phyloP scores from a whole-genome alignment of 2,888 invertebrate genomes.

The Podotricha telesiphe region DNA sequence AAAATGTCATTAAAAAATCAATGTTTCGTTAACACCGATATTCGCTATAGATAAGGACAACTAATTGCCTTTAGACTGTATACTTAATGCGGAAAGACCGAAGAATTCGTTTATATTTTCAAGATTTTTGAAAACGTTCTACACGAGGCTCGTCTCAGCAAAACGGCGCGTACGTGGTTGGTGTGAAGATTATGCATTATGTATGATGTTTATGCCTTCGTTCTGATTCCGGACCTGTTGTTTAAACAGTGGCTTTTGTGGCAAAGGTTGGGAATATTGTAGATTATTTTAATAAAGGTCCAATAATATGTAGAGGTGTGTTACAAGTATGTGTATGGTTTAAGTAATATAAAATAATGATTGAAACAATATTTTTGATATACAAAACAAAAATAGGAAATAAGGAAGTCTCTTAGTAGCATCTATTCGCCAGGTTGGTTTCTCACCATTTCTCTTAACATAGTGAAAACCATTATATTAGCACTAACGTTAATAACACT shows the following conservation, averaged over 20 bases:
- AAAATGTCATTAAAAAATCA: background rate
- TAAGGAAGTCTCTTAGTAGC: too few species aligned
- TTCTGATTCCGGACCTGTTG: conserved; percentile 41
- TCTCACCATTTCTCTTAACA: too few species aligned
- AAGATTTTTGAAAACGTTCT: conserved; percentile 17
- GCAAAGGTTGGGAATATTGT: conserved; percentile 28
- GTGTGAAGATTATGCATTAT: conserved; percentile 47
- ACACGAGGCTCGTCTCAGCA: conserved; percentile 30
- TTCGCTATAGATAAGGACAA: background rate
- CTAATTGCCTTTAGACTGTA: conserved; percentile 8
- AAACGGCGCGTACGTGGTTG: conserved; percentile 44
- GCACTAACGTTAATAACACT: too few species aligned
- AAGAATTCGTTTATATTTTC: conserved; percentile 27
- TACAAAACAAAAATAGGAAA: too few species aligned
- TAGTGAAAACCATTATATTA: too few species aligned
- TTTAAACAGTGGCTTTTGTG: conserved; percentile 30
- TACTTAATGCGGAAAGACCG: conserved; percentile 14
- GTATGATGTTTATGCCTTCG: conserved; percentile 42
- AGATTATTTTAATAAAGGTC: conserved; percentile 26
- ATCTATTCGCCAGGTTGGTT: too few species aligned
- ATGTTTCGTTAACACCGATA: background rate
- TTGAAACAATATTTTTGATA: background rate
- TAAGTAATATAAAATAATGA: background rate
- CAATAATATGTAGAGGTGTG: background rate
- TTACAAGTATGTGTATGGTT: background rate